phyloP scores from a whole-genome alignment of 2,888 invertebrate species.

The Temnothorax rugatulus region DNA sequence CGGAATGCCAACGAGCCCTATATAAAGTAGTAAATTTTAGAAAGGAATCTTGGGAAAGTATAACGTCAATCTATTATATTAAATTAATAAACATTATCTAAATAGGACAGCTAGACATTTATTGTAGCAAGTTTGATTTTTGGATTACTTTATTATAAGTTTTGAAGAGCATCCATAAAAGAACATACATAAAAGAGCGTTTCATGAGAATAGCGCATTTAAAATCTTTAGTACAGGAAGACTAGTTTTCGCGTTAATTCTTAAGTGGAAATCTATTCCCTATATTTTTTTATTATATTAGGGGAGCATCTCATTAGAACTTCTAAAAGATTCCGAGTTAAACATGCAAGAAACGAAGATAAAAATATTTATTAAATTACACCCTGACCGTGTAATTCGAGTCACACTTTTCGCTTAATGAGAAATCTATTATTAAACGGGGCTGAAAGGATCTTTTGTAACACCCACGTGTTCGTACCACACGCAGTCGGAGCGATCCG shows the following conservation, averaged over 20 bases:
- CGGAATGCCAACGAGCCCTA: not conserved
- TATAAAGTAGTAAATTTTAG: slow-evolving; percentile 7
- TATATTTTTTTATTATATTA: no score
- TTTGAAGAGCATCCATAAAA: not conserved
- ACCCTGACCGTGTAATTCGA: slow-evolving; percentile 11
- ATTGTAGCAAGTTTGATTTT: not conserved
- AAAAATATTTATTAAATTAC: slow-evolving; percentile 34
- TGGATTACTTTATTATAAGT: not conserved
- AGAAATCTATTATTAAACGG: slow-evolving; percentile 35
- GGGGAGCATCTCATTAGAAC: not conserved
- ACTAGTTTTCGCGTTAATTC: not conserved
- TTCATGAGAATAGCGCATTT: not conserved
- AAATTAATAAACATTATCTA: not conserved
- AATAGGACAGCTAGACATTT: not conserved
- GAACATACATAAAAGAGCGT: no score
- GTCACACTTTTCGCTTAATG: slow-evolving; percentile 41
- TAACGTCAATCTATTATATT: not conserved
- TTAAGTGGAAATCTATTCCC: not conserved
- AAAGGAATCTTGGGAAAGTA: not conserved
- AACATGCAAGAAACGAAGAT: not conserved
- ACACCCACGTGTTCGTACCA: slow-evolving; percentile 24
- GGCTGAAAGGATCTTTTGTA: slow-evolving; percentile 44
- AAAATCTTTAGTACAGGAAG: not conserved
- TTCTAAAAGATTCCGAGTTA: not conserved
- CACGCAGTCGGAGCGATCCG: slow-evolving; percentile 21